Percentiles rank a stretch among this genome's conserved stretches.
phyloP scores from a whole-genome alignment of 2,888 invertebrate species.

The Tetanocera ferruginea region DNA sequence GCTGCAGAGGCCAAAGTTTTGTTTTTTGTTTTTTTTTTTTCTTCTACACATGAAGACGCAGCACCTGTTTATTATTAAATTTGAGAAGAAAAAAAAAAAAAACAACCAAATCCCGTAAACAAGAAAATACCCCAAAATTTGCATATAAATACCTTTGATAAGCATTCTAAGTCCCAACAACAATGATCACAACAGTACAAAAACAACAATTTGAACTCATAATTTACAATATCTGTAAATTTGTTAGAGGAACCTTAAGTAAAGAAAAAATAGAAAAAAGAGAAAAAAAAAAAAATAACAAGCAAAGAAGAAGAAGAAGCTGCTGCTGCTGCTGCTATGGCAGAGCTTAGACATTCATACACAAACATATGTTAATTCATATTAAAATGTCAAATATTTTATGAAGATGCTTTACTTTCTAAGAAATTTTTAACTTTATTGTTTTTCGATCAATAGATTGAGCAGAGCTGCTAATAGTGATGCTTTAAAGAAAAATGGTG shows the following conservation, averaged over 20 bases:
- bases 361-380: constrained; percentile 19
- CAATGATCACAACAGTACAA: constrained; percentile 9
- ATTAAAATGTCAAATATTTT: constrained; percentile 18
- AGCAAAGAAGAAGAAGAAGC: background rate
- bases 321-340: background rate
- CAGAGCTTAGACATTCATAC: background rate
- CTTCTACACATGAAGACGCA: too few relatives aligned
- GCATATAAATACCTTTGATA: constrained; percentile 15
- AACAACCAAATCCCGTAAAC: too few relatives aligned
- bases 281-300: background rate
- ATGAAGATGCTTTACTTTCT: background rate
- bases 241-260: constrained; percentile 38
- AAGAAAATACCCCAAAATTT: background rate
- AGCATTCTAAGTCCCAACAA: constrained; percentile 13
- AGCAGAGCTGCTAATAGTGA: background rate
- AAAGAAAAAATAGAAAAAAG: background rate
- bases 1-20: too few relatives aligned
- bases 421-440: background rate
- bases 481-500: background rate
- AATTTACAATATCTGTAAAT: constrained; percentile 50
- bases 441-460: too few relatives aligned
- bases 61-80: too few relatives aligned
- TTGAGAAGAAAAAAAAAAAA: too few relatives aligned
- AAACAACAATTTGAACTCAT: constrained; percentile 44
- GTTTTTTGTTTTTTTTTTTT: too few relatives aligned